Base-by-base conservation (phyloP, 1,140 invertebrate genomes). In the Drosophila burlai region DNA sequence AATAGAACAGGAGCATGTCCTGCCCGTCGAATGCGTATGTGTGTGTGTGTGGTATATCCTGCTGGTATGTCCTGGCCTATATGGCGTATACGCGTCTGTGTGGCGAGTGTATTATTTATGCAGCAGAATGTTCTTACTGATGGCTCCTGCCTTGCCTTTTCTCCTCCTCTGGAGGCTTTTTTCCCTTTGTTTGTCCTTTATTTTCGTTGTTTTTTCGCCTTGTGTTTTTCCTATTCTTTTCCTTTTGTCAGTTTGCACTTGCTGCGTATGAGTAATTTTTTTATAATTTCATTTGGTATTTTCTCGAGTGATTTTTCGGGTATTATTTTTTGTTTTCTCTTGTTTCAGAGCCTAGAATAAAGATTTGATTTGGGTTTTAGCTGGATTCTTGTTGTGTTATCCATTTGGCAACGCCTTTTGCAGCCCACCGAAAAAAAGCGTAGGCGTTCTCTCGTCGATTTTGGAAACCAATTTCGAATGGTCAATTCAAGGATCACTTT, bases 61-160 rank as follows among this genome's bases (percentile, higher is more conserved):
- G 62, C 55, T 75, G 69, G 47, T 85, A 76, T 81, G 68, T 85
- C 71, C 71, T 74, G 67, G 67, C 60, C 67, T 87, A 80, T 87
- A 80, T 87, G 80, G 79, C 82, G 61, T 66, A 66, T 67, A 57
- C 38, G 54, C 69, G 29, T 42, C 38, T 26, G 67, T 68, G 67
- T 78, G 83, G 78, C 77, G 62, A 74, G 66, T 80, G 69, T 86
- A 82, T 87, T 87, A 87, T 87, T 87, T 83, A 87, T 87, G 83
- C 84, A 83, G 76, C 71, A 59, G 61, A 69, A 69, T 78, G 57
- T 74, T 77, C 67, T 75, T 75, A 69, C 49, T 68, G 63, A 59
- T 69, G 63, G 63, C 63, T 64, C 24, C 69, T 74, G 43, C 61
- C 29, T 40, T 34, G n/a, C 40, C 54, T 46, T 61, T 21, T 16